These are phyloP conservation scores for Myopa testacea DNA, from an alignment of 2,888 invertebrate species.

Conservation along the genomic window DNA sequence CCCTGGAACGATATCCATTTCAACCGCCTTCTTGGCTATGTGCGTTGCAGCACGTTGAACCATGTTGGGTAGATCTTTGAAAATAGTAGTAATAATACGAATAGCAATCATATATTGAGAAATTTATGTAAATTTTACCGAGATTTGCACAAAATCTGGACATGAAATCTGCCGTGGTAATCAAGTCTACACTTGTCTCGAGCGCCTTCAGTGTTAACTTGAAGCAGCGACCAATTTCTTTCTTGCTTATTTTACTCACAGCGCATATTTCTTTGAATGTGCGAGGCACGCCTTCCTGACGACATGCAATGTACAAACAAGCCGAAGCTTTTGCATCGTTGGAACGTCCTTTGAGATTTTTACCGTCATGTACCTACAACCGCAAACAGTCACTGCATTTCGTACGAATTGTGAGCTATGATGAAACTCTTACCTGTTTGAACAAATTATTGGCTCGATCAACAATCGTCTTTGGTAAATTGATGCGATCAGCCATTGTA, in stretches of 20 bases:
- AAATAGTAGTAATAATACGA: not conserved
- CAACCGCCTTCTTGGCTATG: slow-evolving; percentile 96
- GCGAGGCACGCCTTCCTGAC: slow-evolving; percentile 98
- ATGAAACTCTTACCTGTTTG: slow-evolving; percentile 79
- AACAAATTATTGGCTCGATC: slow-evolving; percentile 97
- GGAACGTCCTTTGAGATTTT: slow-evolving; percentile 93
- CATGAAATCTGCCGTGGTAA: slow-evolving; percentile 99
- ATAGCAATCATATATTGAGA: not conserved
- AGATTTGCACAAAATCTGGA: slow-evolving; percentile 97
- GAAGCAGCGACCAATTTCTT: slow-evolving; percentile 98
- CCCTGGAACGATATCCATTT: slow-evolving; percentile 96
- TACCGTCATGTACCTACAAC: slow-evolving; percentile 86
- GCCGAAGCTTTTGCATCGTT: slow-evolving; percentile 99
- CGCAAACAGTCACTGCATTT: not conserved
- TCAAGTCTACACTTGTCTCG: slow-evolving; percentile 96
- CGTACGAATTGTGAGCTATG: not conserved
- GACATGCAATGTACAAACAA: slow-evolving; percentile 97
- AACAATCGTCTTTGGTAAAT: slow-evolving; percentile 95
- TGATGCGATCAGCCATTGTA: slow-evolving; percentile 98
- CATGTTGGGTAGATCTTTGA: slow-evolving; percentile 77
- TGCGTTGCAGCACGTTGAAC: slow-evolving; percentile 95
- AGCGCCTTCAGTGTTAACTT: slow-evolving; percentile 95
- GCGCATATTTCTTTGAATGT: slow-evolving; percentile 99
- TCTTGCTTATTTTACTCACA: slow-evolving; percentile 98
- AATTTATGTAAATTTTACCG: slow-evolving; percentile 66